Evolutionary conservation across 1,140 invertebrate genomes (phyloP), one percentile per base, ranked within the genome.

Genomic region (Pseudobourletiella spinata): DNA sequence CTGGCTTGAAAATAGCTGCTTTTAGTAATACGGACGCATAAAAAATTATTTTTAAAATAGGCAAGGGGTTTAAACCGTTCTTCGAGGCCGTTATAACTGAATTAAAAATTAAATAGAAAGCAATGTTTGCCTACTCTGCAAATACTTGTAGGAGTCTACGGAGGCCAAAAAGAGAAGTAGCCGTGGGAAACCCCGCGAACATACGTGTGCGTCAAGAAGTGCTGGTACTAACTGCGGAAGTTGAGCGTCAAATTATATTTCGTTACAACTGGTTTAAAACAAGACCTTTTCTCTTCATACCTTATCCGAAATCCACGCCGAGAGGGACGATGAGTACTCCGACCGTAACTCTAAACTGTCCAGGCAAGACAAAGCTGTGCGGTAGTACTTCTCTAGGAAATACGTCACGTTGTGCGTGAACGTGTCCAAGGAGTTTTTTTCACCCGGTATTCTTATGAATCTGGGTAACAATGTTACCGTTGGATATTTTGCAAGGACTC

Each of bases 1-100:
- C 8, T 24, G 22, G 8, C 22, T 35, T 39, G 24, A 20, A 22
- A 48, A 48, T 8, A 8, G 6, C 16, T 8, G 46, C 11, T 48
- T 48, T 48, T 48, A 25, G 22, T 11, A 48, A 48, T 18, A n/a
- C 46, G 6, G 24, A 8, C 22, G 46, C 11, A n/a, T 18, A 25
- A 15, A 25, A 25, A n/a, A 48, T 11, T 48, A 20, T n/a, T 48
- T 18, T 25, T 48, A 25, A n/a, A n/a, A n/a, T n/a, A n/a, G n/a
- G n/a, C n/a, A n/a, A n/a, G n/a, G n/a, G n/a, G n/a, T n/a, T n/a
- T 11, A 20, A 55, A 55, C 15, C 15, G 39, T 11, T 20, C 8
- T 35, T 39, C 52, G 52, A 55, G 52, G 29, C 52, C 52, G 52
- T 39, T 55, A 55, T 55, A 55, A 35, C 30, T 26, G 4, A n/a